Percentiles rank a stretch among this genome's conserved stretches.
Evolutionary conservation across 1,140 invertebrate genomes (phyloP).

Genomic region (Tetramorium parvispinum): DNA sequence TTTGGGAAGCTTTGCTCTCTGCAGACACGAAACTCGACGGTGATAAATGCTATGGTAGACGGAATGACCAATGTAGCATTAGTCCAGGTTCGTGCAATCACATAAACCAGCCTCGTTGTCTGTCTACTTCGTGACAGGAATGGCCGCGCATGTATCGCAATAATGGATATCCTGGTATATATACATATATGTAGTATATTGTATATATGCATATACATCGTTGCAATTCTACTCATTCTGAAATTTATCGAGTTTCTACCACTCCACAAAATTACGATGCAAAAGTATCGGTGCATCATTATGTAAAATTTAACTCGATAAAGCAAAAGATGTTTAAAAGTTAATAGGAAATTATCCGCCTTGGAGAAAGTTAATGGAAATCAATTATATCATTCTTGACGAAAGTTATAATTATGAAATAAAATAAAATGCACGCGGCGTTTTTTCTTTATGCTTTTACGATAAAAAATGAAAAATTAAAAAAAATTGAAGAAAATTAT

Average conservation of each 20-base stretch:
- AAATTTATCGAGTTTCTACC: conserved; percentile 1
- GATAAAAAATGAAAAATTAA: neutral
- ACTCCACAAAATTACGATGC: neutral
- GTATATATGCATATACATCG: neutral
- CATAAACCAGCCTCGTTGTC: conserved; percentile 55
- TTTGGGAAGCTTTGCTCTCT: neutral
- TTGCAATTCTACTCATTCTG: neutral
- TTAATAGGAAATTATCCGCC: neutral
- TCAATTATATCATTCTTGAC: neutral
- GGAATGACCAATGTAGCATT: conserved; percentile 62
- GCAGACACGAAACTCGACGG: neutral
- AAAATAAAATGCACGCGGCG: neutral
- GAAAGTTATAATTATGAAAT: conserved; percentile 17
- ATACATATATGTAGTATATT: neutral
- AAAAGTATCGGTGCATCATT: neutral
- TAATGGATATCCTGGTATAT: conserved; percentile 51
- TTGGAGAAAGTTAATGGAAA: neutral
- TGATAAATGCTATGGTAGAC: conserved; percentile 48
- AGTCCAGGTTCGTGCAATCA: conserved; percentile 57
- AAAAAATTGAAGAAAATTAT: conserved; percentile 3
- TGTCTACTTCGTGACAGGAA: conserved; percentile 51
- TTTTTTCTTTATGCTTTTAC: neutral
- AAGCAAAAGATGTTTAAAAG: neutral
- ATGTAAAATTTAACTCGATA: neutral
- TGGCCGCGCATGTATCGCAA: conserved; percentile 54